Base-by-base conservation (phyloP, 2,888 invertebrate species). In the Monochamus alternatus region DNA sequence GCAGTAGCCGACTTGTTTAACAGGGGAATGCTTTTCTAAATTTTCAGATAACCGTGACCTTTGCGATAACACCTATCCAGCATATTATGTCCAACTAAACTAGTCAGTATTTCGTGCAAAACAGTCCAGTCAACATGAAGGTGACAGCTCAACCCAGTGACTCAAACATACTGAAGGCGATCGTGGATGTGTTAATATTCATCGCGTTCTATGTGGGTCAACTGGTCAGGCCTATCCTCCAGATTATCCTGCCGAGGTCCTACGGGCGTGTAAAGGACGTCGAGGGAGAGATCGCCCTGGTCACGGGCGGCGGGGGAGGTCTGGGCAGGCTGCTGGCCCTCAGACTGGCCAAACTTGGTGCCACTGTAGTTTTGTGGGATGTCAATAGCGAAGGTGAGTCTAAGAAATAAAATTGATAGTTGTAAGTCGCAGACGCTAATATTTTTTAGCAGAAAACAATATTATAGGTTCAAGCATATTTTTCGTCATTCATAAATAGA, bases 231-330 rank as follows among this genome's bases (percentile, higher is more conserved):
- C 76, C 83, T 1, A 76, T 83, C 12, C 81, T 80, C 1, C 87
- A 87, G 74, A 75, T 81, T 10, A 86, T 90, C 77, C 91, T 93
- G 80, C 92, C 93, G 7, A 90, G 91, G 80, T 91, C 92, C 68
- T 95, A 94, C 69, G 88, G 90, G 75, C 91, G 91, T 55, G 91
- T 92, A 89, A 95, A 95, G 88, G 92, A 93, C 80, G 89, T 96
- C 76, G 91, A 90, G 78, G 95, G 94, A 55, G 94, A 96, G 85
- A 91, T 96, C 55, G 96, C 95, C 0, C 90, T 98, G 63, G 93
- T 98, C 43, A 98, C 98, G 0, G 98, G 98, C 0, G 96, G 96
- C 22, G 98, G 97, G 51, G 94, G 95, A 52, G 97, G 97, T 3
- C 90, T 97, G 14, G 97, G 97, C 5, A 92, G 96, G 79, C 91